These are phyloP conservation scores for Pelobates fuscus DNA, from an alignment of 2,113 vertebrate species.

Conservation along the genomic window DNA sequence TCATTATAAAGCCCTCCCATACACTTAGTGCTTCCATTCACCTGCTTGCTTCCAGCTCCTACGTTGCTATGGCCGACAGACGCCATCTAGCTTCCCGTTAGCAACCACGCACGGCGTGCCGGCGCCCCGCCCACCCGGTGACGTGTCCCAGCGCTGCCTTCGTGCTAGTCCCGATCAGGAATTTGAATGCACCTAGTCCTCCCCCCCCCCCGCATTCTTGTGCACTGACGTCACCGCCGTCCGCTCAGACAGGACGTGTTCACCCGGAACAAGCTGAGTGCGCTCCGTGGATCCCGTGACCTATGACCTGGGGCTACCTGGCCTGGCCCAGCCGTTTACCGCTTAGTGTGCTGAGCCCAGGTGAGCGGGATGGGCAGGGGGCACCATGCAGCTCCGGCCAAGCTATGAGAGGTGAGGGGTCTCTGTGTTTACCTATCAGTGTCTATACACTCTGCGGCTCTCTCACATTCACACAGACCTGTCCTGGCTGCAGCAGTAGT, in stretches of 20 bases:
- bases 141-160: not conserved
- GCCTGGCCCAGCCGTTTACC: not conserved
- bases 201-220: too few relatives aligned
- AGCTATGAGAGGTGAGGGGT: slow-evolving; percentile 71
- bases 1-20: too few relatives aligned
- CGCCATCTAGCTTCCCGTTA: not conserved
- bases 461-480: too few relatives aligned
- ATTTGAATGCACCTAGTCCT: too few relatives aligned
- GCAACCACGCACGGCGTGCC: slow-evolving; percentile 3
- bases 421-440: not conserved
- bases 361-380: slow-evolving; percentile 16
- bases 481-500: too few relatives aligned
- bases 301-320: not conserved
- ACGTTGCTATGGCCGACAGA: slow-evolving; percentile 26
- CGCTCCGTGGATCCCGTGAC: not conserved
- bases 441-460: too few relatives aligned
- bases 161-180: not conserved
- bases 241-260: not conserved
- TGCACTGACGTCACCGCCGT: slow-evolving; percentile 21
- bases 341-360: not conserved
- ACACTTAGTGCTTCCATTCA: too few relatives aligned
- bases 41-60: not conserved
- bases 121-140: too few relatives aligned
- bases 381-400: slow-evolving; percentile 73
- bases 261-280: slow-evolving; percentile 18